phyloP scores from a whole-genome alignment of 2,888 invertebrate species.

The Hofmannophila pseudospretella region DNA sequence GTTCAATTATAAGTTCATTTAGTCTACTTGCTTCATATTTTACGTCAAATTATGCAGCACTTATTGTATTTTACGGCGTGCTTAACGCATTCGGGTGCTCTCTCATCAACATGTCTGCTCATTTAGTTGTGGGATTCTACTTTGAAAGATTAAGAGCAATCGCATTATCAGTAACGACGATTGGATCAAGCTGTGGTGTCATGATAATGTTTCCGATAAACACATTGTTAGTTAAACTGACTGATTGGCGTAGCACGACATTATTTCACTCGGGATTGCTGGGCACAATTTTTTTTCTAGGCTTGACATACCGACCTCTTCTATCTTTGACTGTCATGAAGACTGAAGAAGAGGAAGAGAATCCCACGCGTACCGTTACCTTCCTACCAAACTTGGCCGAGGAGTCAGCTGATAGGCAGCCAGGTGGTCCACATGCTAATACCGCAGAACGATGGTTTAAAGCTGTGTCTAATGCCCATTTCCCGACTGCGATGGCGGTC shows the following conservation, averaged over 20 bases:
- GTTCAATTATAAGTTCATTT: constrained; percentile 45
- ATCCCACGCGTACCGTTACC: constrained; percentile 54
- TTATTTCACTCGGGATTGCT: constrained; percentile 56
- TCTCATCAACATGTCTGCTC: constrained; percentile 49
- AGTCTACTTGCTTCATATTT: constrained; percentile 51
- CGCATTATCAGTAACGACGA: constrained; percentile 47
- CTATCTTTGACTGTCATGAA: constrained; percentile 52
- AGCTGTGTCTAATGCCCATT: constrained; percentile 34
- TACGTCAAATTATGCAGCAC: constrained; percentile 31
- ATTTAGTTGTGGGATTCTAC: constrained; percentile 63
- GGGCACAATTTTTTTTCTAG: constrained; percentile 47
- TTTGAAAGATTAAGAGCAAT: constrained; percentile 57
- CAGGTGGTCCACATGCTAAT: constrained; percentile 26
- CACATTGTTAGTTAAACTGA: constrained; percentile 37
- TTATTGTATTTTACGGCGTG: constrained; percentile 50
- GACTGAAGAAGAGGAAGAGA: constrained; percentile 30
- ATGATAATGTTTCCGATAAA: constrained; percentile 54
- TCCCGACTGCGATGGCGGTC: constrained; percentile 31
- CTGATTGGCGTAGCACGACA: constrained; percentile 55
- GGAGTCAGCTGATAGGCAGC: constrained; percentile 1
- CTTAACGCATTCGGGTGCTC: constrained; percentile 53
- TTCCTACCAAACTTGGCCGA: constrained; percentile 62
- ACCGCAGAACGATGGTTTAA: constrained; percentile 36
- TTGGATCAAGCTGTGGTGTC: constrained; percentile 56
- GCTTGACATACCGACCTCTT: constrained; percentile 56